Percentiles rank a stretch among this genome's conserved stretches.
phyloP scores from a whole-genome alignment of 2,888 invertebrate genomes.

The Panopea generosa region DNA sequence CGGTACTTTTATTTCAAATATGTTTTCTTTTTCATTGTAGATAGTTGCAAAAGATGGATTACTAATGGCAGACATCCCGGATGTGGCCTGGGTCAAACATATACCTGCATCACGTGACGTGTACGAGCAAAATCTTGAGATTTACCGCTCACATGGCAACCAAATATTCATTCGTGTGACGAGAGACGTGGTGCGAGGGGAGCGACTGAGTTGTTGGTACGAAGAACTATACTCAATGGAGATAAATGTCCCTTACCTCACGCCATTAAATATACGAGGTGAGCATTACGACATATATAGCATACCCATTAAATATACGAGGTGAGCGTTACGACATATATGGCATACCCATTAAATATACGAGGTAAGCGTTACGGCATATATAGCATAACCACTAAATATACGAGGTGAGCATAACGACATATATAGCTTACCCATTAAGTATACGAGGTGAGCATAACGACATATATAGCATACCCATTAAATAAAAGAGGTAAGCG shows the following conservation, averaged over 20 bases:
- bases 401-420: slow-evolving; percentile 89
- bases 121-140: slow-evolving; percentile 88
- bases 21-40: slow-evolving; percentile 16
- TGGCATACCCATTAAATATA: slow-evolving; percentile 93
- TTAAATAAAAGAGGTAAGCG: too few relatives aligned
- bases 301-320: slow-evolving; percentile 92
- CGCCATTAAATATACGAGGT: slow-evolving; percentile 93
- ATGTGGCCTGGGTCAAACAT: slow-evolving; percentile 72
- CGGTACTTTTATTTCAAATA: too few relatives aligned
- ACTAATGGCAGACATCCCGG: background rate
- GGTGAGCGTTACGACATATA: slow-evolving; percentile 87
- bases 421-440: too few relatives aligned
- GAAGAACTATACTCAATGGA: slow-evolving; percentile 91
- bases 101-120: slow-evolving; percentile 89
- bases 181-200: slow-evolving; percentile 87
- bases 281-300: slow-evolving; percentile 52
- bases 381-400: slow-evolving; percentile 90
- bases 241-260: slow-evolving; percentile 92
- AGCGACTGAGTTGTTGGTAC: slow-evolving; percentile 92
- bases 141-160: slow-evolving; percentile 66
- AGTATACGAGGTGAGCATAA: too few relatives aligned
- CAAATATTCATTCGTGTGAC: slow-evolving; percentile 66
- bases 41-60: slow-evolving; percentile 11
- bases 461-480: too few relatives aligned
- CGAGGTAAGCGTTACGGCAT: slow-evolving; percentile 88